These are phyloP conservation scores for Aethina tumida DNA, from an alignment of 1,140 invertebrate genomes.

Conservation along the genomic window DNA sequence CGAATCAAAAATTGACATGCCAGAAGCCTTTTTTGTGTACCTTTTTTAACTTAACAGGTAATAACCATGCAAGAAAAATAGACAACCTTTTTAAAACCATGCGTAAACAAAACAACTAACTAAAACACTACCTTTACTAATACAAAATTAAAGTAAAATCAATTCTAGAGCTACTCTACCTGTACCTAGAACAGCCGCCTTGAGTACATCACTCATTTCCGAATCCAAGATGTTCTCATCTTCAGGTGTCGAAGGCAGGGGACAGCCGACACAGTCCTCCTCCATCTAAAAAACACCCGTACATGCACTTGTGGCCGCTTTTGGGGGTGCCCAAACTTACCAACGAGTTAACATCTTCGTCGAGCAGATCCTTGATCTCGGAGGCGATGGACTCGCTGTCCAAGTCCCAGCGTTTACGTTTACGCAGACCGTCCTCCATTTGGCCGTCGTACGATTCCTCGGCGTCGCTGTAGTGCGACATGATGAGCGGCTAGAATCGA, in stretches of 20 bases:
- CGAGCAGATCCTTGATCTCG: slow-evolving; percentile 46
- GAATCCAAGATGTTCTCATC: slow-evolving; percentile 71
- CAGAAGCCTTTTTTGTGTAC: no score
- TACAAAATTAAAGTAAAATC: slow-evolving; percentile 12
- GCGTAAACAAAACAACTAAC: no score
- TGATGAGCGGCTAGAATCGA: slow-evolving; percentile 10
- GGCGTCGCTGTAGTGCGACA: slow-evolving; percentile 35
- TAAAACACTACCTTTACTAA: no score
- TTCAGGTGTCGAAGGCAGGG: slow-evolving; percentile 76
- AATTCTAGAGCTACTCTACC: slow-evolving; percentile 31
- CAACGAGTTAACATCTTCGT: slow-evolving; percentile 48
- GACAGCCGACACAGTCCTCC: slow-evolving; percentile 69
- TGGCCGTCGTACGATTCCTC: slow-evolving; percentile 34
- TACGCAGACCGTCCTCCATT: slow-evolving; percentile 39
- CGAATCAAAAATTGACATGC: no score
- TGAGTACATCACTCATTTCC: slow-evolving; percentile 74
- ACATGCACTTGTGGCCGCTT: background rate
- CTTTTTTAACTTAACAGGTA: no score
- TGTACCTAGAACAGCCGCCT: slow-evolving; percentile 62
- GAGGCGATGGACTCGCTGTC: slow-evolving; percentile 45
- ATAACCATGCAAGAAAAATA: no score
- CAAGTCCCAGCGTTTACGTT: slow-evolving; percentile 46
- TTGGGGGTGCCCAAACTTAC: no score
- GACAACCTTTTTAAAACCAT: no score
- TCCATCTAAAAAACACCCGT: slow-evolving; percentile 43